Base-by-base conservation (phyloP, 2,888 invertebrate species). In the Drosophila paramelanica region DNA sequence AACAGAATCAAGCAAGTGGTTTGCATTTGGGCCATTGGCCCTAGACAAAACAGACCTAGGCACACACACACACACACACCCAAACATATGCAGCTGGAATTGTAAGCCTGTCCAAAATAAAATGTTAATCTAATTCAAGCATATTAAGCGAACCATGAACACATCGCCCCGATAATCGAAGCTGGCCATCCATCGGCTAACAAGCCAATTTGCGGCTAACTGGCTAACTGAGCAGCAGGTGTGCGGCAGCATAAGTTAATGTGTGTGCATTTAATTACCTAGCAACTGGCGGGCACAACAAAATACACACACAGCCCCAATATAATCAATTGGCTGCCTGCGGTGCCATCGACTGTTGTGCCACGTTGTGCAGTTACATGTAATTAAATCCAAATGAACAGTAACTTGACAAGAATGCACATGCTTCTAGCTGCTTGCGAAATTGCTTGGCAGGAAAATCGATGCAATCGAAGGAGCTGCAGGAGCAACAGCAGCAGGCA, bases 1-100 rank as follows among this genome's bases (percentile, higher is more conserved):
- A 67, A 79, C 65, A 77, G 84, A 88, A 85, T 85, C 85, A 88
- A 88, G 85, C 85, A 85, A 85, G 85, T 85, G 85, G 85, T 85
- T 85, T 81, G 70, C 62, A 60, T 68, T 61, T 77, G 73, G 70
- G 77, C 77, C 80, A 78, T 66, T 79, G 79, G 67, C 73, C 67
- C 73, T 68, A 73, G 56, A 67, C 47, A 65, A 74, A 68, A 61
- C 61, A 50, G 45, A 46, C 42, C 60, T 39, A 77, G 69, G 23
- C 46, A 57, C 57, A 36, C n/a, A 23, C 11, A 45, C 20, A 20
- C n/a, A 39, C 10, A 33, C 33, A 11, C 33, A 36, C 25, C 13
- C 43, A 53, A 25, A 25, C 6, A 20, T 6, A 7, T 27, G 27
- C 55, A 61, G 53, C 56, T 49, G 56, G 56, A 64, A 77, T 64